These are phyloP conservation scores for Cyprinella venusta DNA, from an alignment of 2,797 vertebrate genomes.

Conservation along the genomic window DNA sequence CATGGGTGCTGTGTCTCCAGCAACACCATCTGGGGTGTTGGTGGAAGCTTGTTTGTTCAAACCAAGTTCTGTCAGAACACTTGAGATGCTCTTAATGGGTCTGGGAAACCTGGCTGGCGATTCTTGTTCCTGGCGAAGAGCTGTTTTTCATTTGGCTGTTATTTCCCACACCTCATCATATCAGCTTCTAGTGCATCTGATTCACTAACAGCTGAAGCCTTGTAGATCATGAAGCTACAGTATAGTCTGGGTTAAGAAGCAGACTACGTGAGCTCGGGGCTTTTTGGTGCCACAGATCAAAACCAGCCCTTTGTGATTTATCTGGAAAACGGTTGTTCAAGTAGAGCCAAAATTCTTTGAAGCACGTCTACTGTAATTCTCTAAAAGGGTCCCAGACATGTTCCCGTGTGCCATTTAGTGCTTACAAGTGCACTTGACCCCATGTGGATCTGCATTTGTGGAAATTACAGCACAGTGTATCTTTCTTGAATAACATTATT, in stretches of 20 bases:
- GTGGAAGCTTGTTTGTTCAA: slow-evolving; percentile 63
- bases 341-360: slow-evolving; percentile 42
- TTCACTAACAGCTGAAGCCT: slow-evolving; percentile 47
- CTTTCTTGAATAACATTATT: neutral
- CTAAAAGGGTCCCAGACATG: slow-evolving; percentile 36
- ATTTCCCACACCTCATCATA: slow-evolving; percentile 69
- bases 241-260: slow-evolving; percentile 12
- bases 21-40: slow-evolving; percentile 71
- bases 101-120: slow-evolving; percentile 53
- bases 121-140: slow-evolving; percentile 47
- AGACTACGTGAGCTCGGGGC: slow-evolving; percentile 41
- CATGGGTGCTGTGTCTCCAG: slow-evolving; percentile 68
- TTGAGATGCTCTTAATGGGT: slow-evolving; percentile 63
- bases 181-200: slow-evolving; percentile 32
- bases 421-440: slow-evolving; percentile 9
- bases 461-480: slow-evolving; percentile 21
- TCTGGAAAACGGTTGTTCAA: slow-evolving; percentile 42
- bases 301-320: slow-evolving; percentile 53
- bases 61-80: slow-evolving; percentile 64
- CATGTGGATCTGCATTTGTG: slow-evolving; percentile 34
- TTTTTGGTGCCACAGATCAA: slow-evolving; percentile 55
- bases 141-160: slow-evolving; percentile 57
- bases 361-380: slow-evolving; percentile 19
- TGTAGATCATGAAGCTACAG: slow-evolving; percentile 25
- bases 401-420: slow-evolving; percentile 29